Evolutionary conservation across 2,888 invertebrate species (phyloP).

Genomic region (Baccha elongata): DNA sequence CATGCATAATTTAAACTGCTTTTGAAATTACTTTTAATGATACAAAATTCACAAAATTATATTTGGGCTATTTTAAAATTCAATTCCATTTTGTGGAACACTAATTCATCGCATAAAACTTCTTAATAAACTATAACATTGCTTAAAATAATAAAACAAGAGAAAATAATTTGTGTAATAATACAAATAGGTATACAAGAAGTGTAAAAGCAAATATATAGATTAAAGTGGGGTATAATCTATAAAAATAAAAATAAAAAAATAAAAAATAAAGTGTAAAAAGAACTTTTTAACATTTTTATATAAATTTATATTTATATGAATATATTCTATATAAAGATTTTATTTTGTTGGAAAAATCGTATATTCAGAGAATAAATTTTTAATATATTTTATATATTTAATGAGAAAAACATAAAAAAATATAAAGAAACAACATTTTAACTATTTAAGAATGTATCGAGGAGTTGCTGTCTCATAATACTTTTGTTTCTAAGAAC

Average conservation of each 20-base stretch:
- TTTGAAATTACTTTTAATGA: slow-evolving; percentile 25
- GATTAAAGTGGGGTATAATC: slow-evolving; percentile 64
- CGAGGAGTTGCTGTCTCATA: slow-evolving; percentile 70
- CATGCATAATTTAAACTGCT: slow-evolving; percentile 26
- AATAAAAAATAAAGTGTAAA: slow-evolving; percentile 41
- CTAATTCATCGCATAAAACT: slow-evolving; percentile 24
- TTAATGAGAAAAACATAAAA: slow-evolving; percentile 57
- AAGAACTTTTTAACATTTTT: slow-evolving; percentile 70
- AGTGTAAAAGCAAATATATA: slow-evolving; percentile 17
- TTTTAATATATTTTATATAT: slow-evolving; percentile 73
- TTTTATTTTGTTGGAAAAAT: slow-evolving; percentile 72
- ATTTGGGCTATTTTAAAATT: slow-evolving; percentile 50
- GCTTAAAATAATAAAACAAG: slow-evolving; percentile 45
- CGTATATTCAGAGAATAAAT: slow-evolving; percentile 71
- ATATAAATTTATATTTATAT: slow-evolving; percentile 73
- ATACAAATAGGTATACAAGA: slow-evolving; percentile 28
- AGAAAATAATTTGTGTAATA: slow-evolving; percentile 56
- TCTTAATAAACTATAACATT: slow-evolving; percentile 69
- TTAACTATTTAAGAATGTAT: slow-evolving; percentile 68
- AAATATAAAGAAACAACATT: slow-evolving; percentile 55
- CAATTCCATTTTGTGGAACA: slow-evolving; percentile 19
- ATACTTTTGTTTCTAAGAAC: slow-evolving; percentile 56
- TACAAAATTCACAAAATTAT: slow-evolving; percentile 33
- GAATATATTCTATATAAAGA: slow-evolving; percentile 73
- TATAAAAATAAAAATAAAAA: slow-evolving; percentile 33